phyloP scores from a whole-genome alignment of 2,888 invertebrate genomes.

The Folsomia manolachei region DNA sequence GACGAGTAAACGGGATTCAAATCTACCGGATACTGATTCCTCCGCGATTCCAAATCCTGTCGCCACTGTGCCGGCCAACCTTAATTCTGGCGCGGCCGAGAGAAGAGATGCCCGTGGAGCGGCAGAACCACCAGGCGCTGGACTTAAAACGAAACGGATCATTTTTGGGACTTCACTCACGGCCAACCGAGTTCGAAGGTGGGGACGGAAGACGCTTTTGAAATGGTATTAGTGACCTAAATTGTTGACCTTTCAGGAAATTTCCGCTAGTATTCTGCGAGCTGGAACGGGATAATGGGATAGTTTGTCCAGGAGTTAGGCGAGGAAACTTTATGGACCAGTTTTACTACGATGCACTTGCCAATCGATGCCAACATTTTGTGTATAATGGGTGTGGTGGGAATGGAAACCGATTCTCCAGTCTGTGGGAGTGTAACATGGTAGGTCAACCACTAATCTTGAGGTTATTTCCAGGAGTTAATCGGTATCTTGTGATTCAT shows the following conservation, averaged over 20 bases:
- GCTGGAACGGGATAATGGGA: conserved; percentile 32
- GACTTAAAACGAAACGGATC: background rate
- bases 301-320: conserved; percentile 34
- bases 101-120: background rate
- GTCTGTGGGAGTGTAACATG: conserved; percentile 34
- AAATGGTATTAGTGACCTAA: too few relatives aligned
- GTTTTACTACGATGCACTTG: conserved; percentile 33
- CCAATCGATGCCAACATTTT: conserved; percentile 36
- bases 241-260: conserved; percentile 15
- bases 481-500: background rate
- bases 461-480: conserved; percentile 8
- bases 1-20: too few relatives aligned
- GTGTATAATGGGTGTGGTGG: conserved; percentile 45
- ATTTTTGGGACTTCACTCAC: conserved; percentile 1
- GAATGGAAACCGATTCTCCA: conserved; percentile 38
- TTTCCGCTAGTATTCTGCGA: conserved; percentile 38
- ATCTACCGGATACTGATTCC: too few relatives aligned
- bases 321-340: conserved; percentile 38
- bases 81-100: too few relatives aligned
- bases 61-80: too few relatives aligned
- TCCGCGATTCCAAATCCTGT: too few relatives aligned
- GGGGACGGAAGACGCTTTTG: background rate
- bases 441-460: too few relatives aligned
- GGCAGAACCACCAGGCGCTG: too few relatives aligned
- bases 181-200: background rate